Conservation (phyloP, 1,140 invertebrate species). For the Arctopsyche grandis region DNA sequence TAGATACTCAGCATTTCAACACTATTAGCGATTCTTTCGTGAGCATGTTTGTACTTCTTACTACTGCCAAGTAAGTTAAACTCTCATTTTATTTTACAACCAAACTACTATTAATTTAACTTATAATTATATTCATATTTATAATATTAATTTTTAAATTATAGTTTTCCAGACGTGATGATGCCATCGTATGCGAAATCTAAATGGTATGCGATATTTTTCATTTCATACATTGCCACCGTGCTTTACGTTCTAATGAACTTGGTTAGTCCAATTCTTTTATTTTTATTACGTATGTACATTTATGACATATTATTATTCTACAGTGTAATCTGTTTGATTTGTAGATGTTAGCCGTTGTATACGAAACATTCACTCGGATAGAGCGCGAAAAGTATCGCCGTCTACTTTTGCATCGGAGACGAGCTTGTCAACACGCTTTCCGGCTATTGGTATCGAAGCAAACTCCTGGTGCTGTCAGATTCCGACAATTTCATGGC, state of each 20-base stretch:
- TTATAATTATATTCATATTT: too few species aligned
- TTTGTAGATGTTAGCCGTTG: slow-evolving; percentile 84
- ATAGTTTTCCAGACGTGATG: slow-evolving; percentile 92
- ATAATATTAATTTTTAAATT: slow-evolving; percentile 4
- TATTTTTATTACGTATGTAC: not conserved
- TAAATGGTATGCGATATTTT: slow-evolving; percentile 87
- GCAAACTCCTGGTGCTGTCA: slow-evolving; percentile 73
- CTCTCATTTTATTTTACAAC: slow-evolving; percentile 5
- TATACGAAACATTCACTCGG: slow-evolving; percentile 90
- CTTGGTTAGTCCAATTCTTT: slow-evolving; percentile 70
- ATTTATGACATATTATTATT: slow-evolving; percentile 17
- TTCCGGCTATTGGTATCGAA: slow-evolving; percentile 82
- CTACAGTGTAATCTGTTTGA: slow-evolving; percentile 39
- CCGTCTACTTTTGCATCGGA: slow-evolving; percentile 85
- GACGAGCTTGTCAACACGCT: slow-evolving; percentile 84
- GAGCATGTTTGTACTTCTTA: slow-evolving; percentile 89
- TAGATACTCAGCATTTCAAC: slow-evolving; percentile 80
- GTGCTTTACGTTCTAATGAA: slow-evolving; percentile 93
- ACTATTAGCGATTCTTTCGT: slow-evolving; percentile 87
- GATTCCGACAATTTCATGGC: slow-evolving; percentile 83
- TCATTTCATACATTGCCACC: slow-evolving; percentile 86
- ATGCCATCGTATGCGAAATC: slow-evolving; percentile 87
- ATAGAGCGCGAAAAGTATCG: slow-evolving; percentile 90
- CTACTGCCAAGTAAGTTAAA: slow-evolving; percentile 88
- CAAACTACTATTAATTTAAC: not conserved